These are phyloP conservation scores for Stichodactyla helianthus DNA, from an alignment of 64 coral and sea anemone genomes.

Conservation along the genomic window DNA sequence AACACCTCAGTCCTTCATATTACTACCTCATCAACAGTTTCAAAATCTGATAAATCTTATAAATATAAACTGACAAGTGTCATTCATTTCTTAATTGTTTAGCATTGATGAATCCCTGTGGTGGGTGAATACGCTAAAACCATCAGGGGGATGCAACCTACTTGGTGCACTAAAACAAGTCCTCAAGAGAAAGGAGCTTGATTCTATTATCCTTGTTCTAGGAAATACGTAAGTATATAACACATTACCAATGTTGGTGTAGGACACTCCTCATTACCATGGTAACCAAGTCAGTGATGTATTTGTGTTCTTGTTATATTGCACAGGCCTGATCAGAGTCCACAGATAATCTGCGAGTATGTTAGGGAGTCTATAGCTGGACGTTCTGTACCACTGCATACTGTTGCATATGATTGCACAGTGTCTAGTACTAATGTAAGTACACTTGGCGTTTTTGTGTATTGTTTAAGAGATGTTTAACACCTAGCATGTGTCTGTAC, in stretches of 20 bases:
- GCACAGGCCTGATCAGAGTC: conserved; percentile 81
- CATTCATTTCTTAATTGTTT: neutral
- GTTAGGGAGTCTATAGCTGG: conserved; percentile 75
- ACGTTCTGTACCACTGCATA: conserved; percentile 64
- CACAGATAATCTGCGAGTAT: conserved; percentile 78
- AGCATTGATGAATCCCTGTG: conserved; percentile 74
- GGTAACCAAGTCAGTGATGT: neutral
- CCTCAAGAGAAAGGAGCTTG: conserved; percentile 83
- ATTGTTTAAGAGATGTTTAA: neutral
- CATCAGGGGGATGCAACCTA: conserved; percentile 88
- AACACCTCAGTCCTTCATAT: neutral
- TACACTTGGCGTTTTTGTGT: neutral
- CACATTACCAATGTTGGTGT: neutral
- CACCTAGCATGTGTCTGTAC: neutral
- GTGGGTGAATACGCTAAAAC: conserved; percentile 68
- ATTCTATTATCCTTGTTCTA: conserved; percentile 86
- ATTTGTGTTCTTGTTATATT: neutral
- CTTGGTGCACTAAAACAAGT: conserved; percentile 76
- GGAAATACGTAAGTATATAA: conserved; percentile 70
- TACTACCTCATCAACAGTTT: neutral
- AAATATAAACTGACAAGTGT: no score
- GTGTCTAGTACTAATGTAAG: conserved; percentile 83
- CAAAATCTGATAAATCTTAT: no score
- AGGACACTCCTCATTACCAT: neutral
- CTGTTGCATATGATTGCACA: conserved; percentile 87